These are phyloP conservation scores for Lichenostomus cassidix DNA, from an alignment of 2,113 vertebrate genomes.

Conservation along the genomic window DNA sequence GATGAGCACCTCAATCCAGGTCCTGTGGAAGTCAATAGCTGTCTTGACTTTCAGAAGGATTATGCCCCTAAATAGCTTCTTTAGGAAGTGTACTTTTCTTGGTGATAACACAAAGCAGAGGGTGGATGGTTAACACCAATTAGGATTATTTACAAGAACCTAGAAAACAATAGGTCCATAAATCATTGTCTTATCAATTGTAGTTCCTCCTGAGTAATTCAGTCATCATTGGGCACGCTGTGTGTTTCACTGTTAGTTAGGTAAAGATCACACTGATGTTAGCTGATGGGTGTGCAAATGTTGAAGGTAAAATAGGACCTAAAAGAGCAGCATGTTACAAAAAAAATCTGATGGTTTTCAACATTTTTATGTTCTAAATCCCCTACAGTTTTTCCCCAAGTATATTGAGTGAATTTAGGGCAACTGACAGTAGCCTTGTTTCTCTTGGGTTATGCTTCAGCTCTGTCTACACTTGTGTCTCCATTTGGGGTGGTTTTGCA, in stretches of 20 bases:
- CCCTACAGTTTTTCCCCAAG: background rate
- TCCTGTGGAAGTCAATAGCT: slow-evolving; percentile 35
- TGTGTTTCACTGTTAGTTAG: background rate
- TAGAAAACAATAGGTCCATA: slow-evolving; percentile 56
- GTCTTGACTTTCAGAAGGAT: slow-evolving; percentile 36
- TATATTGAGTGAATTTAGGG: background rate
- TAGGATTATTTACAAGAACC: slow-evolving; percentile 44
- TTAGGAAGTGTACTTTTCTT: slow-evolving; percentile 50
- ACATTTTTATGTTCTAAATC: background rate
- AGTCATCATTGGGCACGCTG: slow-evolving; percentile 17
- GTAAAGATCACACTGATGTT: background rate
- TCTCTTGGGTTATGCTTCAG: background rate
- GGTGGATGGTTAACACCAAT: slow-evolving; percentile 56
- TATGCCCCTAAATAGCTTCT: slow-evolving; percentile 43
- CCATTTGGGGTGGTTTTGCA: background rate
- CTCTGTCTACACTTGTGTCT: background rate
- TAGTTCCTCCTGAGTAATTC: slow-evolving; percentile 36
- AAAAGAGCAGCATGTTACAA: background rate
- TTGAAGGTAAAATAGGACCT: background rate
- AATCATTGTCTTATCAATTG: slow-evolving; percentile 58
- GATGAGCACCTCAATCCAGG: background rate
- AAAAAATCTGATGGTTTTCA: background rate
- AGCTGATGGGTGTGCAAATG: background rate
- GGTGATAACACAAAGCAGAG: slow-evolving; percentile 45
- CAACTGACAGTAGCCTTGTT: background rate